Evolutionary conservation across 2,797 vertebrate genomes (phyloP), one percentile per base, ranked within the genome.

Genomic region (Catamblyrhynchus diadema): DNA sequence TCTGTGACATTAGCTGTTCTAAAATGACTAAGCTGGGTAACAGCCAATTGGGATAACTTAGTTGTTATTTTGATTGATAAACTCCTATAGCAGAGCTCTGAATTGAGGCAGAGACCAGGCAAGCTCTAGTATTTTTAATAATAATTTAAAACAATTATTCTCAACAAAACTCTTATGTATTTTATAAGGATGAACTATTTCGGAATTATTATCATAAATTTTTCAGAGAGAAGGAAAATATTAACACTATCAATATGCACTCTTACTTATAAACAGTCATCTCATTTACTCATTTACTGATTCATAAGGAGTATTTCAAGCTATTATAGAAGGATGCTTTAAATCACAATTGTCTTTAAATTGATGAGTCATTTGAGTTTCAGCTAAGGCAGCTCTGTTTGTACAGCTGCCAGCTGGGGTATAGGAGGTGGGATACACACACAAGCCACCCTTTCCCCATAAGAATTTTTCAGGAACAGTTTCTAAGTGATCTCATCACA

Each of bases 401-500:
- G 51, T 80, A 77, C 35, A 77, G 47, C 19, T 92, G 44, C 51
- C 12, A 33, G 48, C 60, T 65, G 84, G 37, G 28, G 12, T 75
- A 51, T 25, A 60, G 72, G 61, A 72, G 54, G 57, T 39, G 48
- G 37, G 25, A 65, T 64, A 79, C 14, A 80, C 39, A 61, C 65
- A 73, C 50, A 70, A 86, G 25, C 8, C 45, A 59, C 57, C 32
- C 71, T 62, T 82, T 82, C 25, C 35, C 72, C 66, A 41, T 37
- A 50, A 72, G 22, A 50, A 74, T 79, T 93, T 90, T 77, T 83
- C 62, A 75, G 50, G 44, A 72, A 53, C 42, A 53, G 12, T 51
- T 86, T 92, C 81, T 79, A 86, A 95, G 67, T 60, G 39, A 35
- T 87, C n/a, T 92, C 92, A 23, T 95, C 83, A 81, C 59, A 74